Conservation (phyloP, 2,888 invertebrate species). For the Acleris sparsana region DNA sequence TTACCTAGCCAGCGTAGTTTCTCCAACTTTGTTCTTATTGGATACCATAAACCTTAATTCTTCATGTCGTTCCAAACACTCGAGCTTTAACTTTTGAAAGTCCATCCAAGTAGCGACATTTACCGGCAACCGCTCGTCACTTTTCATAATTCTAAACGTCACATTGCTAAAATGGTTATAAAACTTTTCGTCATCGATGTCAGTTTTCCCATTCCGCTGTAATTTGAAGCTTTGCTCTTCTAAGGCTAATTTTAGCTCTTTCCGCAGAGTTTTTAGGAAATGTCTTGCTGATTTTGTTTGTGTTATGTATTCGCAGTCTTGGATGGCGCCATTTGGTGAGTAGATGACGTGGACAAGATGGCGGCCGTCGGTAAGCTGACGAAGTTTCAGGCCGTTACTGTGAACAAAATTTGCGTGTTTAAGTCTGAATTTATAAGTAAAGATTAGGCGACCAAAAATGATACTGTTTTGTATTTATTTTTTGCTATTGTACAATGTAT, state of each 20-base stretch:
- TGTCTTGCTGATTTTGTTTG: constrained; percentile 80
- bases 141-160: constrained; percentile 80
- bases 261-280: constrained; percentile 84
- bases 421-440: constrained; percentile 7
- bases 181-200: constrained; percentile 60
- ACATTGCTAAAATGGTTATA: constrained; percentile 79
- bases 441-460: no score
- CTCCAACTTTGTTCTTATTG: constrained; percentile 60
- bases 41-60: constrained; percentile 69
- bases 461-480: no score
- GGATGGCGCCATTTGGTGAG: constrained; percentile 82
- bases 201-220: constrained; percentile 51
- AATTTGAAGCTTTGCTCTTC: constrained; percentile 68
- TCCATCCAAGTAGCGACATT: constrained; percentile 83
- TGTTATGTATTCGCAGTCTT: constrained; percentile 87
- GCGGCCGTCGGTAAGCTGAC: constrained; percentile 87
- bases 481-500: no score
- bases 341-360: constrained; percentile 88
- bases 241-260: constrained; percentile 79
- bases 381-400: constrained; percentile 83
- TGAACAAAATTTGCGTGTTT: constrained; percentile 53
- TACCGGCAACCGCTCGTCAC: constrained; percentile 72
- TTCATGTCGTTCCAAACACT: constrained; percentile 77
- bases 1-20: constrained; percentile 66
- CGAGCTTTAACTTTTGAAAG: constrained; percentile 81